Base-by-base conservation (phyloP, 2,888 invertebrate species). In the Caenorhabditis sulstoni region DNA sequence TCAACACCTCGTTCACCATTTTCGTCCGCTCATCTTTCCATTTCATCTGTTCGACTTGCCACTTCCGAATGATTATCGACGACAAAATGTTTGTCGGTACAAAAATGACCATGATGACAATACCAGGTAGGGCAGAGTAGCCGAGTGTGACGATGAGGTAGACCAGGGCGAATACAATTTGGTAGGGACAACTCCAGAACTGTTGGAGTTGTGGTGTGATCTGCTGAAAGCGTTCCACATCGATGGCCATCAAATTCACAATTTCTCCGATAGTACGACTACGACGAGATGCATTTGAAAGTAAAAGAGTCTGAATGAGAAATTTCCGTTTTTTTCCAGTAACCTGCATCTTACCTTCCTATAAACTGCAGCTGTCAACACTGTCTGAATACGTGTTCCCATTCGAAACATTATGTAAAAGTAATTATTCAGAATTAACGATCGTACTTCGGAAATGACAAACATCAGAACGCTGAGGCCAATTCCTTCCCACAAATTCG, bases 21-120 rank as follows among this genome's bases (percentile, higher is more conserved):
- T 96, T 91, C 29, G 29, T 29, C 7, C 29, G 29, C 29, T 29
- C 29, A 29, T 29, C 29, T 7, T 29, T 29, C 4, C 94, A 94
- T 89, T 95, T 95, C 96, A 96, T 96, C 91, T 96, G 96, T 80
- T 93, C 93, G 53, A 95, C 94, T 88, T 89, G 88, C 77, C 83
- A 88, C 53, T 88, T 89, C n/a, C 86, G 58, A n/a, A 86, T 87
- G 12, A 85, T 59, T 83, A 89, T 87, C 9, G 87, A 84, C 23
- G 88, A 86, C 35, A 84, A 37, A 62, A 88, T 89, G 68, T 90
- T 90, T 79, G 87, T 77, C 1, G 90, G 92, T 12, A 98, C 95
- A 65, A 98, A 93, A 29, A 29, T 7, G 4, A 29, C 29, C 29
- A 29, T 29, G 7, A 29, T 29, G 29, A 29, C 29, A 7, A 29